Base-by-base conservation (phyloP, 2,113 vertebrate species). In the Eclectus roratus region DNA sequence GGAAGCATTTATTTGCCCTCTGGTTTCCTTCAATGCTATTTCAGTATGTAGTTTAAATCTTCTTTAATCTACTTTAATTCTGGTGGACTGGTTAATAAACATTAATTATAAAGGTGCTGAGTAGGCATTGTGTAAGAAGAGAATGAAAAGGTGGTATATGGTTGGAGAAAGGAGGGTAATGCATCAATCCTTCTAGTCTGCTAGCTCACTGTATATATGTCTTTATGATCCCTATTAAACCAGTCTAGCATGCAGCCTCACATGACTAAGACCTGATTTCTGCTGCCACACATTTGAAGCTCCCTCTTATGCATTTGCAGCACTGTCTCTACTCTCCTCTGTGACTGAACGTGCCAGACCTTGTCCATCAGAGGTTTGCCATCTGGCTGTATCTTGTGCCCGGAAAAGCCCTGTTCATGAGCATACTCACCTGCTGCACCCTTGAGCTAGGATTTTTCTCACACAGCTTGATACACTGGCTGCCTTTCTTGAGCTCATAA, bases 41-140 rank as follows among this genome's bases (percentile, higher is more conserved):
- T 71, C 18, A 76, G 23, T 35, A 23, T 77, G 66, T 31, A 80
- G 64, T 71, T 78, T 94, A 96, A 96, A 71, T 93, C 90, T 85
- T 87, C 70, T 80, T 91, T 93, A 94, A 92, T 92, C 83, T 95
- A 73, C 68, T 83, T 93, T 69, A 86, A 37, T 89, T 94, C 68
- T 84, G n/a, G 16, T 52, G 71, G 72, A 33, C 23, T 84, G 60
- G 91, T 93, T 96, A 92, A 88, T 84, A 96, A 86, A 86, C 73
- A 81, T 86, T 93, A 95, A 96, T 91, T 93, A 96, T 74, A 93
- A 93, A 86, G n/a, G n/a, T 84, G 96, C 85, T 95, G 80, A 93
- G 41, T 88, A 65, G n/a, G 56, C 76, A 89, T 46, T 84, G 19
- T 84, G 69, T 80, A 80, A 78, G 46, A 73, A 87, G 60, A 91